A percentile compares a stretch with the other conserved stretches of the same genome.
phyloP scores from a whole-genome alignment of 2,888 invertebrate species.

The Notodonta dromedarius region DNA sequence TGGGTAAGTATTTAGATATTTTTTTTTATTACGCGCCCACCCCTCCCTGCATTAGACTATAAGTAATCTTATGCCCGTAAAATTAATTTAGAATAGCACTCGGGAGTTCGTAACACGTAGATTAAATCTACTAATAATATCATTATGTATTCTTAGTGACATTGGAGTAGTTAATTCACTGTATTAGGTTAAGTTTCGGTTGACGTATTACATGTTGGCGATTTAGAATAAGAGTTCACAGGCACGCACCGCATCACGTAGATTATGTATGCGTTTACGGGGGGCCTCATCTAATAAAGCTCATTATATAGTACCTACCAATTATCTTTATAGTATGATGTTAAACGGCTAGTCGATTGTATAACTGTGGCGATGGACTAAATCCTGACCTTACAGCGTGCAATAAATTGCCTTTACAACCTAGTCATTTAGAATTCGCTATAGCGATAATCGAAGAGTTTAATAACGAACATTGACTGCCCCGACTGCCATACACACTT shows the following conservation, averaged over 20 bases:
- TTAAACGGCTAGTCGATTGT: not conserved
- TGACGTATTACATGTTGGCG: slow-evolving; percentile 37
- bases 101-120: slow-evolving; percentile 57
- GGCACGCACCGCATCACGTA: slow-evolving; percentile 34
- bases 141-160: slow-evolving; percentile 52
- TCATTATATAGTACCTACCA: not conserved
- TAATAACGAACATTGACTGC: too few relatives aligned
- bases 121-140: slow-evolving; percentile 74
- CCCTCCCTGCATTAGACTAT: slow-evolving; percentile 56
- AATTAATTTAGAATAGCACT: slow-evolving; percentile 53
- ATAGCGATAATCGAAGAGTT: not conserved
- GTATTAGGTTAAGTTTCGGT: slow-evolving; percentile 59
- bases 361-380: not conserved
- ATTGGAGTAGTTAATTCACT: slow-evolving; percentile 59
- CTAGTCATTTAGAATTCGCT: not conserved
- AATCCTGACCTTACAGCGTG: not conserved
- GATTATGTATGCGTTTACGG: not conserved
- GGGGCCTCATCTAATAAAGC: not conserved
- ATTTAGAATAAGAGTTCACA: slow-evolving; percentile 49
- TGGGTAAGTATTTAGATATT: slow-evolving; percentile 66
- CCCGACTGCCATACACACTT: not conserved
- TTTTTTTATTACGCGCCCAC: slow-evolving; percentile 58
- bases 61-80: slow-evolving; percentile 59
- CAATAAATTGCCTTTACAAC: not conserved
- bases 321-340: not conserved